phyloP scores from a whole-genome alignment of 1,140 invertebrate genomes.

The Phthorimaea operculella region DNA sequence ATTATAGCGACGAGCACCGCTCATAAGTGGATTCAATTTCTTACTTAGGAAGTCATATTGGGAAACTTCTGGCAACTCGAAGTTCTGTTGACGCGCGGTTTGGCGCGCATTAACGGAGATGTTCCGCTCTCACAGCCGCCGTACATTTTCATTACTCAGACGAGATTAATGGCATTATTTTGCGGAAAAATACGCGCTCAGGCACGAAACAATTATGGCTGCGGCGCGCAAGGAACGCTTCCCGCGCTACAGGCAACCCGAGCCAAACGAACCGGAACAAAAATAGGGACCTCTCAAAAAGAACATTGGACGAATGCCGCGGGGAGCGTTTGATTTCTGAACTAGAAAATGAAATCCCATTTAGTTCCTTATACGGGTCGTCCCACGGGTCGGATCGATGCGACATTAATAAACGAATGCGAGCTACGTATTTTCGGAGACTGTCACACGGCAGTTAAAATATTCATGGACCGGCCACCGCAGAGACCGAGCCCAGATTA shows the following conservation, averaged over 20 bases:
- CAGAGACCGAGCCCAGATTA: constrained; percentile 41
- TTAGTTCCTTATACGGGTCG: constrained; percentile 36
- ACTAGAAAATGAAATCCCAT: constrained; percentile 63
- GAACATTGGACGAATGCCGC: constrained; percentile 40
- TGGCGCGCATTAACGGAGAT: constrained; percentile 10
- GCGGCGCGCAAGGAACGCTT: constrained; percentile 13
- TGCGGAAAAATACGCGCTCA: constrained; percentile 38
- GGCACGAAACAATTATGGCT: constrained; percentile 41
- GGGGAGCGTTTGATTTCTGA: constrained; percentile 55
- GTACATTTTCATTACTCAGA: constrained; percentile 45
- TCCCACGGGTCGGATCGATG: constrained; percentile 44
- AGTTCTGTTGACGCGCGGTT: neutral
- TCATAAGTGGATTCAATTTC: constrained; percentile 30
- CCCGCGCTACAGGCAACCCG: neutral
- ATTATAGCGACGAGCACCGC: neutral
- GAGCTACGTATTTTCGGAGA: constrained; percentile 42
- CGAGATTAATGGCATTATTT: constrained; percentile 48
- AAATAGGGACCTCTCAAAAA: constrained; percentile 34
- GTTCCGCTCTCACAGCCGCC: constrained; percentile 15
- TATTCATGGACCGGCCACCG: constrained; percentile 56
- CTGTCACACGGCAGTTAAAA: constrained; percentile 50
- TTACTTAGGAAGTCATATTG: constrained; percentile 22
- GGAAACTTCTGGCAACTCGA: constrained; percentile 19
- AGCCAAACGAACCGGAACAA: constrained; percentile 44
- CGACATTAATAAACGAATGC: constrained; percentile 56